Evolutionary conservation across 1,140 invertebrate species (phyloP), one percentile per base, ranked within the genome.

Genomic region (Gryllus bimaculatus): DNA sequence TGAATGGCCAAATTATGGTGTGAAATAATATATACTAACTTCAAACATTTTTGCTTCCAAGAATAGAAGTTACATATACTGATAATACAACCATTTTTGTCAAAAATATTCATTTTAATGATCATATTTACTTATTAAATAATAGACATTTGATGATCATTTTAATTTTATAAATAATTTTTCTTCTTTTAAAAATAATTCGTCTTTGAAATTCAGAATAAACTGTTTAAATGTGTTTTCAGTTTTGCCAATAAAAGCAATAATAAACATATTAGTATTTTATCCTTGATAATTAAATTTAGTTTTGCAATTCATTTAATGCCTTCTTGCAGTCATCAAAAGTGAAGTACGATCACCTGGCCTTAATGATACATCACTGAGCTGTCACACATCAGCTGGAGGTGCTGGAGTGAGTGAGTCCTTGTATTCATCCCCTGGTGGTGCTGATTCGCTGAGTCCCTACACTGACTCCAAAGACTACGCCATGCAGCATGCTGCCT

Each of bases 381-480:
- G 79, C 75, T 66, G 54, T 18, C 26, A 39, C 26, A 10, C 54
- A 10, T 66, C 54, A 10, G 7, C 10, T 66, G 54, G 54, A 66
- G 54, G 18, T 18, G 54, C 54, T 10, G 26, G 26, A 39, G 73
- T 75, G 39, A 48, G 73, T 8, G 78, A 79, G n/a, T 73, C 75
- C 54, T 26, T 79, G 10, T 79, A 77, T n/a, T n/a, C 78, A 4
- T 48, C 48, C 7, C 20, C 79, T 39, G 49, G 48, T 18, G 48
- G 75, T 20, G 78, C 48, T 47, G 79, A 79, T 54, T 79, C 79
- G 0, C n/a, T 79, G 21, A 75, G 79, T 5, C 49, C 79, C 5
- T 79, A 79, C 49, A 73, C 48, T 10, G 79, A 79, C 48, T 54
- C 73, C 48, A 79, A 79, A 54, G 79, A 79, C 47, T 79, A 79